Conservation (phyloP, 2,888 invertebrate species). For the Hoplodrina blanda region DNA sequence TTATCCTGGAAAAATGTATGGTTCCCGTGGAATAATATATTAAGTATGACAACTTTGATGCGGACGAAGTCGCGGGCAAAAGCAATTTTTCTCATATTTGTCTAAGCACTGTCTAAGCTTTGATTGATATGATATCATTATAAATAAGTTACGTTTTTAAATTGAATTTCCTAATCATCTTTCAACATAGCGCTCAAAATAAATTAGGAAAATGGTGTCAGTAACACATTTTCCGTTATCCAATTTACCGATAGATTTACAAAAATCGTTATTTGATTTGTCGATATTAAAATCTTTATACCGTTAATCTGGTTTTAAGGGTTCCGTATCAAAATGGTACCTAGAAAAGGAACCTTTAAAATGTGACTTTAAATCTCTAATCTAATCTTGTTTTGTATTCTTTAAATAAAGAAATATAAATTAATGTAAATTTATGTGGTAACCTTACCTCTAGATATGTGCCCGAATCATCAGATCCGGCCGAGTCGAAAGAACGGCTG, state of each 20-base stretch:
- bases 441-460: conserved; percentile 83
- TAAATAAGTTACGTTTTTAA: not conserved
- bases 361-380: no score
- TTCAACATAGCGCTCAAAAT: not conserved
- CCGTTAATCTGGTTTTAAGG: not conserved
- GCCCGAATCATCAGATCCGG: conserved; percentile 93
- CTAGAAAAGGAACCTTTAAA: not conserved
- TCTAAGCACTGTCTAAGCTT: no score
- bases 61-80: no score
- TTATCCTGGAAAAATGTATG: no score
- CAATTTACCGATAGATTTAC: not conserved
- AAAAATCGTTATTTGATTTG: not conserved
- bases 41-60: no score
- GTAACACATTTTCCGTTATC: not conserved
- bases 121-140: not conserved
- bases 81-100: no score
- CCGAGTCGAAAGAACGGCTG: conserved; percentile 95
- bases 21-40: no score
- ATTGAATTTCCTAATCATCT: not conserved
- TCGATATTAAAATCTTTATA: not conserved
- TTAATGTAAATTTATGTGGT: not conserved
- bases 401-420: no score
- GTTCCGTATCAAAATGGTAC: not conserved
- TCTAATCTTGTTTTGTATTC: no score
- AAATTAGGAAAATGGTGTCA: not conserved